Base-by-base conservation (phyloP, 2,888 invertebrate genomes). In the Polymixis lichenea region DNA sequence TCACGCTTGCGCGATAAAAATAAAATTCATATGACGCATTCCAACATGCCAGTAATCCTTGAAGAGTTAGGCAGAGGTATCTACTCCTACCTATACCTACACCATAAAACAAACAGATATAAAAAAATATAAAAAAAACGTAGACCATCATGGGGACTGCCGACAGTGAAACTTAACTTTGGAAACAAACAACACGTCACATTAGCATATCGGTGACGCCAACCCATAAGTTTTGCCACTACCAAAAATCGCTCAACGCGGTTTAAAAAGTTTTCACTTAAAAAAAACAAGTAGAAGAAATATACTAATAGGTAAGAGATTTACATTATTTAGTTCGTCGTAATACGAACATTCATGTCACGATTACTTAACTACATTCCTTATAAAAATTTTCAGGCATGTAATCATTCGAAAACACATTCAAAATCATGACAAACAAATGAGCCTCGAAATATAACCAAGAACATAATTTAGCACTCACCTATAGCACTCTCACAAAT, bases 391-490 rank as follows among this genome's bases (percentile, higher is more conserved):
- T 19, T 46, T 49, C 19, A 65, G n/a, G n/a, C n/a, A n/a, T n/a
- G n/a, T n/a, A n/a, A n/a, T 11, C 32, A n/a, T 22, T 53, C 25
- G 11, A 25, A 53, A 53, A 66, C 11, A 25, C 19, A 19, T 32
- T 70, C 38, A 9, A 71, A 71, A 71, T 38, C 28, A 17, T 28
- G 6, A 9, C n/a, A 43, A 32, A 56, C 15, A 62, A 46, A 62
- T 38, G 22, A 55, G 25, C 25, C 25, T 53, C 22, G n/a, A 65
- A 51, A 51, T 32, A 17, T 46, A n/a, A 25, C 38, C 6, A n/a
- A 8, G 17, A 53, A 32, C 78, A 32, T 53, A 46, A 67, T 67
- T 62, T 66, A 32, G 51, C 51, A 60, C 46, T 53, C 43, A 49
- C 17, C 13, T 13, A 53, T 32, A 49, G n/a, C 15, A 13, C 15